Percentiles rank a stretch among this genome's conserved stretches.
These are phyloP conservation scores for Drosophila rhopaloa DNA, from an alignment of 1,140 invertebrate genomes.

Conservation along the genomic window DNA sequence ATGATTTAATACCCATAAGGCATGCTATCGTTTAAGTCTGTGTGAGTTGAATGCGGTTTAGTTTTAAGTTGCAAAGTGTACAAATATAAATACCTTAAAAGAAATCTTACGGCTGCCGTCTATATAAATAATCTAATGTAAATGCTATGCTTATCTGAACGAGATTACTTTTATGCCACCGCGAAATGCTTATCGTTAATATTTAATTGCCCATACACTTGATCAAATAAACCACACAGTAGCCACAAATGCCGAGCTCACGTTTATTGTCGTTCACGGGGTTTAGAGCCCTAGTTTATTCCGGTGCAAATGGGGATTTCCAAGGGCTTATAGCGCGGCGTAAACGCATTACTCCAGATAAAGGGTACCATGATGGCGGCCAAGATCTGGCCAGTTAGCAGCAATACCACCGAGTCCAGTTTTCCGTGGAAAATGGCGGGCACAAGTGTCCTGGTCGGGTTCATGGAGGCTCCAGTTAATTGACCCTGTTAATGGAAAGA, in stretches of 20 bases:
- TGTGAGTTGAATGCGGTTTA: conserved; percentile 20
- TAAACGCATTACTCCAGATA: conserved; percentile 34
- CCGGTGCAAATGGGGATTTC: background rate
- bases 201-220: conserved; percentile 38
- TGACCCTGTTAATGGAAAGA: conserved; percentile 3
- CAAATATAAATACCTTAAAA: conserved; percentile 30
- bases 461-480: conserved; percentile 53
- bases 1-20: background rate
- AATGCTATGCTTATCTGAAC: conserved; percentile 26
- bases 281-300: background rate
- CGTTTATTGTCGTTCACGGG: conserved; percentile 20
- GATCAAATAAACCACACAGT: conserved; percentile 34
- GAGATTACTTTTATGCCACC: conserved; percentile 13
- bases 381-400: conserved; percentile 44
- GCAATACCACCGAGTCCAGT: conserved; percentile 24
- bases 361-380: conserved; percentile 37
- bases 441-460: conserved; percentile 42
- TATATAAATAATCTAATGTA: conserved; percentile 34
- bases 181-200: conserved; percentile 34
- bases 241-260: conserved; percentile 19
- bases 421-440: conserved; percentile 38
- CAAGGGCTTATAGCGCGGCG: conserved; percentile 8
- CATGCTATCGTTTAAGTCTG: conserved; percentile 22
- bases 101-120: conserved; percentile 10
- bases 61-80: conserved; percentile 23